Conservation (phyloP, 2,888 invertebrate species). For the Perithous albicinctus region DNA sequence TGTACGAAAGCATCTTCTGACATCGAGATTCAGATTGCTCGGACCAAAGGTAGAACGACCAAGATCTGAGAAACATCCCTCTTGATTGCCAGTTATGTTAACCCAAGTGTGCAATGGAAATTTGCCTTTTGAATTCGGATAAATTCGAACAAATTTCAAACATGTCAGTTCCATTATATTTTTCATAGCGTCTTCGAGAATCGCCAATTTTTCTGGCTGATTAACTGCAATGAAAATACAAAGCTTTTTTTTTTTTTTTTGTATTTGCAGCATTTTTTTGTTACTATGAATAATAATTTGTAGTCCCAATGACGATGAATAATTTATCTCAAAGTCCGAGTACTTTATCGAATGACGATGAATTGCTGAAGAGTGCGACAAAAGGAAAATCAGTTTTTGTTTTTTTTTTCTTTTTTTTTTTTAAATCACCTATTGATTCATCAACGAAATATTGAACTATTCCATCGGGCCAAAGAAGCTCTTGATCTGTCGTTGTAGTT, state of each 20-base stretch:
- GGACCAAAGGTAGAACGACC: constrained; percentile 55
- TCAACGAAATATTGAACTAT: constrained; percentile 63
- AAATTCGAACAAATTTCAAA: constrained; percentile 62
- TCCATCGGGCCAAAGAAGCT: constrained; percentile 65
- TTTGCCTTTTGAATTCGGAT: constrained; percentile 47
- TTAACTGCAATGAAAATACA: constrained; percentile 42
- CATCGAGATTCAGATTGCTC: constrained; percentile 62
- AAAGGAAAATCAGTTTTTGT: no score
- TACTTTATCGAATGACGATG: background rate
- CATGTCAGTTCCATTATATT: constrained; percentile 62
- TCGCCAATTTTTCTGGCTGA: constrained; percentile 39
- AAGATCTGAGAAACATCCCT: constrained; percentile 68
- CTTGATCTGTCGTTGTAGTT: constrained; percentile 46
- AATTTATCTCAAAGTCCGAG: no score
- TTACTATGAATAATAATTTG: no score
- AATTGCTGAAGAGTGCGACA: no score
- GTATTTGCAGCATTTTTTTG: no score
- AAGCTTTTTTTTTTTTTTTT: background rate
- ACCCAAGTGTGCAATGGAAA: constrained; percentile 64
- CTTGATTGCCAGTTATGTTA: constrained; percentile 63
- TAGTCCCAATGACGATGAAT: no score
- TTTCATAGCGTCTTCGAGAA: constrained; percentile 64
- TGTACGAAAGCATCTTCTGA: constrained; percentile 55
- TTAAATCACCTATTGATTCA: constrained; percentile 56
- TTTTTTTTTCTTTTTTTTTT: background rate